Evolutionary conservation across 2,113 vertebrate genomes (phyloP), one percentile per base, ranked within the genome.

Genomic region (Drymodes brunneopygia): DNA sequence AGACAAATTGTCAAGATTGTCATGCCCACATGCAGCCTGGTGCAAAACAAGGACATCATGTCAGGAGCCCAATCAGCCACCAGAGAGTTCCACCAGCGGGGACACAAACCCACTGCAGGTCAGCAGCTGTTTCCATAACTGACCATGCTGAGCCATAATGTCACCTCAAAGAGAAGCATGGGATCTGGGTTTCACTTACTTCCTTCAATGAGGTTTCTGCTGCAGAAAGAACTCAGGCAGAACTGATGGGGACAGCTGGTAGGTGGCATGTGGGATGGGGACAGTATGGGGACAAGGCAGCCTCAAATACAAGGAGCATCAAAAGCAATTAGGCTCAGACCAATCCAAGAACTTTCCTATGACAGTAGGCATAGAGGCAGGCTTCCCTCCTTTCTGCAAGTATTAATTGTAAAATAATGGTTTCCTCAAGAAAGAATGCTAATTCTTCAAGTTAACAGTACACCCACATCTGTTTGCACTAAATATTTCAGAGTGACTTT

Each of bases 21-120:
- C 1, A 1, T 36, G 31, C 36, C 36, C 2, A 0, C 1, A 11
- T 0, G 1, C n/a, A 36, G 65, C 33, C 33, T 18, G 15, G 18
- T 42, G 47, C 28, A 53, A 70, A 88, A 50, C 6, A 36, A 62
- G 20, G 51, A 17, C 42, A 48, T n/a, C 3, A 1, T 11, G 36
- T 25, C 38, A 38, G 11, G 38, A 40, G 29, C 38, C 36, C 62
- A 72, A 4, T 4, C 23, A 83, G 24, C 15, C 35, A n/a, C 33
- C 33, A 64, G 62, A 51, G 4, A 2, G 27, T 10, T 20, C 36
- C 22, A 28, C 5, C 47, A 19, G 15, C 1, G 0, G 16, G 81
- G 48, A 9, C 51, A 73, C 53, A 54, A 36, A 74, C 40, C 44
- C 48, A 13, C 10, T 12, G 4, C 33, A 9, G 0, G 1, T 31